phyloP scores from a whole-genome alignment of 2,888 invertebrate species.

The Anoncus sp. region DNA sequence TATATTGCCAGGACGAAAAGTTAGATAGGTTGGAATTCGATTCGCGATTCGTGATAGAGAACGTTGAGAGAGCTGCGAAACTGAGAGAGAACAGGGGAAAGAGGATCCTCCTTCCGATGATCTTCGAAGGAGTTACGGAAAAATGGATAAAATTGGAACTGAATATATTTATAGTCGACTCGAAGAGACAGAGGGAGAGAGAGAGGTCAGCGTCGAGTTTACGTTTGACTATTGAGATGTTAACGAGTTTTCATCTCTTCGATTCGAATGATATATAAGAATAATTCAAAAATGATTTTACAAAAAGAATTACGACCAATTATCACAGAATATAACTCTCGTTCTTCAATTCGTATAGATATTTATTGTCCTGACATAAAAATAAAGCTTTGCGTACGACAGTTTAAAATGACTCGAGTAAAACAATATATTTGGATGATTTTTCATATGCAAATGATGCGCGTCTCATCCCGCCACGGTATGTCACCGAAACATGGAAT shows the following conservation, averaged over 20 bases:
- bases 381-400: neutral
- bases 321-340: no score
- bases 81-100: neutral
- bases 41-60: conserved; percentile 52
- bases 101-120: neutral
- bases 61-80: conserved; percentile 7
- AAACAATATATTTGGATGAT: neutral
- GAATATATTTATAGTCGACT: no score
- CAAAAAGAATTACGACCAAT: no score
- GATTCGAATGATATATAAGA: no score
- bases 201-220: neutral
- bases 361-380: no score
- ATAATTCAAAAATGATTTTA: no score
- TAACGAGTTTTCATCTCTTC: neutral
- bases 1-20: conserved; percentile 29
- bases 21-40: conserved; percentile 56
- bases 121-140: no score
- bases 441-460: neutral
- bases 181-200: no score
- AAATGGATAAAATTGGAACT: neutral
- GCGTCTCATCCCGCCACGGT: neutral
- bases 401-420: neutral
- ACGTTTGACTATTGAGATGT: neutral
- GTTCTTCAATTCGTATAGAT: no score
- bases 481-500: conserved; percentile 28